Percentiles rank a stretch among this genome's conserved stretches.
These are phyloP conservation scores for Acomys russatus DNA, from an alignment of 2,797 vertebrate species.

Conservation along the genomic window DNA sequence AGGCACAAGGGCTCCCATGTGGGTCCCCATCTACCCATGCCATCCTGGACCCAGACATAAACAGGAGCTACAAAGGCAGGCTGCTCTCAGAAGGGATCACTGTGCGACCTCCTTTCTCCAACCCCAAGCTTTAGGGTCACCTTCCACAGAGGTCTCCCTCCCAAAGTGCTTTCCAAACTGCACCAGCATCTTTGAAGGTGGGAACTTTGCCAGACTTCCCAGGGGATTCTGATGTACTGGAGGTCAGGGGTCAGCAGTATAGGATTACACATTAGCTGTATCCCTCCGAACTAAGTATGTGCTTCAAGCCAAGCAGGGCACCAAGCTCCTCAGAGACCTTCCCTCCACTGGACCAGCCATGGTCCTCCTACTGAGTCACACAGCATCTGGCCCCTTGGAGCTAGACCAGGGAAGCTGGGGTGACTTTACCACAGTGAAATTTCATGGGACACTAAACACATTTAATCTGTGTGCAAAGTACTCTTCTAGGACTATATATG, in stretches of 20 bases:
- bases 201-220: not conserved
- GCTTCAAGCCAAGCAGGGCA: not conserved
- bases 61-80: not conserved
- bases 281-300: not conserved
- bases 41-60: not conserved
- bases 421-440: not conserved
- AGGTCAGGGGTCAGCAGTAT: not conserved
- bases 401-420: not conserved
- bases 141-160: not conserved
- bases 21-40: too few relatives aligned
- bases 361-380: not conserved
- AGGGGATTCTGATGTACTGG: not conserved
- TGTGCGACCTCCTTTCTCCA: not conserved
- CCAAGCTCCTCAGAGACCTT: not conserved
- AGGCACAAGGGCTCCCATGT: not conserved
- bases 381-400: fast-evolving
- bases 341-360: not conserved
- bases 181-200: not conserved
- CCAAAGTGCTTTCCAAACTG: not conserved
- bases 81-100: fast-evolving
- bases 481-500: not conserved
- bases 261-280: not conserved
- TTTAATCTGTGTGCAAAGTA: not conserved
- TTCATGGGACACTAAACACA: not conserved
- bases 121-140: not conserved